A percentile compares a stretch with the other conserved stretches of the same genome.
Conservation (phyloP, 2,888 invertebrate species). For the Caenorhabditis sinica region DNA sequence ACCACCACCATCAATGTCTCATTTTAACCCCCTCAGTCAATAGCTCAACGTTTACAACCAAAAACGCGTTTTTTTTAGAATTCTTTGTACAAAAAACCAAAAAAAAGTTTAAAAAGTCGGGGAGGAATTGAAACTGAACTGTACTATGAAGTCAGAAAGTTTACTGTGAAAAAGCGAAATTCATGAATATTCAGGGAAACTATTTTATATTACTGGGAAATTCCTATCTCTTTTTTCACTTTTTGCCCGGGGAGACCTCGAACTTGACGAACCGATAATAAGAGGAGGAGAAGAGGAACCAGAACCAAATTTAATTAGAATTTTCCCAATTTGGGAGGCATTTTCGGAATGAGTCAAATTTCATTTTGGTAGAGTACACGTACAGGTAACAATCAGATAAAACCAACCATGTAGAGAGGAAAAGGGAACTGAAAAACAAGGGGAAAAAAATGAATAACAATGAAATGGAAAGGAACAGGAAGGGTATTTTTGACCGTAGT, state of each 20-base stretch:
- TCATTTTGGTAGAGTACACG: background rate
- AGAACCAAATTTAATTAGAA: background rate
- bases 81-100: background rate
- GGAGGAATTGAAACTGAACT: constrained; percentile 28
- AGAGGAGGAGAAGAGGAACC: too few relatives aligned
- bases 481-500: background rate
- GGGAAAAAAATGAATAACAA: constrained; percentile 15
- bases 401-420: background rate
- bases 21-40: too few relatives aligned
- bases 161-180: background rate
- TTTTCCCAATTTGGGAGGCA: background rate
- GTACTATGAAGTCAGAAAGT: constrained; percentile 31
- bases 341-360: constrained; percentile 3
- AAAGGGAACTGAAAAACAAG: constrained; percentile 22
- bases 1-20: background rate
- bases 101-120: background rate
- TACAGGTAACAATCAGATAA: constrained; percentile 21
- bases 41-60: constrained; percentile 36
- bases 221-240: background rate
- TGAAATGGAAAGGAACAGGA: constrained; percentile 7
- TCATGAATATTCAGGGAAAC: constrained; percentile 45
- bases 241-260: background rate
- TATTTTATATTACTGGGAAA: constrained; percentile 25
- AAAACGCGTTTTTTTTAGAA: constrained; percentile 49
- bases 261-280: constrained; percentile 1